A percentile compares a stretch with the other conserved stretches of the same genome.
Conservation (phyloP, 2,113 vertebrate species). For the Melozone crissalis region DNA sequence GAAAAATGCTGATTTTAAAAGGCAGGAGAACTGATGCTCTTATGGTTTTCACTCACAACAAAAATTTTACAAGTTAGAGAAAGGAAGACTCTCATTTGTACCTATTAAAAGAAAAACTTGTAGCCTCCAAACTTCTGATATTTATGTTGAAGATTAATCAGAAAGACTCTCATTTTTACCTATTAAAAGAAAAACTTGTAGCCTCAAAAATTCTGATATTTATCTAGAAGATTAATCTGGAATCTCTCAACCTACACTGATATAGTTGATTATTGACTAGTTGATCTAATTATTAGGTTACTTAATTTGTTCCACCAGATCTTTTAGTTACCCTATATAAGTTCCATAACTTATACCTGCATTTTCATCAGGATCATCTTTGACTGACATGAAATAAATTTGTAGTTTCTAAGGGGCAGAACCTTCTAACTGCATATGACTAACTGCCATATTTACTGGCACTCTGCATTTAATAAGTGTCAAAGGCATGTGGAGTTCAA, state of each 20-base stretch:
- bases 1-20: not conserved
- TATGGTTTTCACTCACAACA: fast-evolving
- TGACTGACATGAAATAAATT: not conserved
- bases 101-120: not conserved
- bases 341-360: not conserved
- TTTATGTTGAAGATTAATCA: not conserved
- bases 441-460: not conserved
- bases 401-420: not conserved
- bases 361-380: not conserved
- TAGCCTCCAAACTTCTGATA: not conserved
- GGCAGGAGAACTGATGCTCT: not conserved
- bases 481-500: not conserved
- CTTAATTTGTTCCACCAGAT: not conserved
- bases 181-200: not conserved
- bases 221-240: not conserved
- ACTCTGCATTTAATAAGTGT: not conserved
- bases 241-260: not conserved
- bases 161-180: not conserved
- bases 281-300: not conserved
- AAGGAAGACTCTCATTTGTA: not conserved
- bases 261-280: not conserved
- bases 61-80: not conserved
- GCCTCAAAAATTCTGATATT: not conserved
- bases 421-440: not conserved
- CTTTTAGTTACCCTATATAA: not conserved